A percentile compares a stretch with the other conserved stretches of the same genome.
Conservation (phyloP, 2,113 vertebrate species). For the Podarcis muralis region DNA sequence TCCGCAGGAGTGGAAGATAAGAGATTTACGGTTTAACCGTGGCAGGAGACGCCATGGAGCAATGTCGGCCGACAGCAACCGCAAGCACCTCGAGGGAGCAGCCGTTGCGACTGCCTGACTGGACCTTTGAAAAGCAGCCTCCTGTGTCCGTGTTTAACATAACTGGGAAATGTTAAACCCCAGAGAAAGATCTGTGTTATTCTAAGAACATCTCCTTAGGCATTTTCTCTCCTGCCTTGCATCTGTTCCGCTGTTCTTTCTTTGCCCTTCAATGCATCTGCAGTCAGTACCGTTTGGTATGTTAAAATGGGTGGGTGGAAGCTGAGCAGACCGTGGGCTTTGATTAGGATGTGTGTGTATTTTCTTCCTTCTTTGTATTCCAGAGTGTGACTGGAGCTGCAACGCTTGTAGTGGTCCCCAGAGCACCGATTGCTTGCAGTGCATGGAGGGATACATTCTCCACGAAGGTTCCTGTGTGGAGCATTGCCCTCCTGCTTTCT, state of each 20-base stretch:
- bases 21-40: background rate
- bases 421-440: conserved; percentile 89
- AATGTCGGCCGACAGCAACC: background rate
- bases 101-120: background rate
- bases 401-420: conserved; percentile 86
- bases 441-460: conserved; percentile 88
- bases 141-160: background rate
- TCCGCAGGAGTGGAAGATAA: background rate
- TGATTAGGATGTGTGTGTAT: background rate
- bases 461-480: conserved; percentile 85
- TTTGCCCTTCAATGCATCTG: background rate
- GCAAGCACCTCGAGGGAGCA: accelerated
- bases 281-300: background rate
- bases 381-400: conserved; percentile 98
- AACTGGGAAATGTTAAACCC: conserved; percentile 21
- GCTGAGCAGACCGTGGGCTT: background rate
- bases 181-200: background rate
- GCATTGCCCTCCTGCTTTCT: conserved; percentile 80
- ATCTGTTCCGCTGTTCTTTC: background rate
- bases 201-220: background rate
- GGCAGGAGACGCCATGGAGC: background rate
- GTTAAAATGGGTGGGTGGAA: background rate
- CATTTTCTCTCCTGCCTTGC: background rate
- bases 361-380: conserved; percentile 12
- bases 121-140: background rate